These are phyloP conservation scores for Fissipunctia ypsillon DNA, from an alignment of 2,888 invertebrate species.

Conservation along the genomic window DNA sequence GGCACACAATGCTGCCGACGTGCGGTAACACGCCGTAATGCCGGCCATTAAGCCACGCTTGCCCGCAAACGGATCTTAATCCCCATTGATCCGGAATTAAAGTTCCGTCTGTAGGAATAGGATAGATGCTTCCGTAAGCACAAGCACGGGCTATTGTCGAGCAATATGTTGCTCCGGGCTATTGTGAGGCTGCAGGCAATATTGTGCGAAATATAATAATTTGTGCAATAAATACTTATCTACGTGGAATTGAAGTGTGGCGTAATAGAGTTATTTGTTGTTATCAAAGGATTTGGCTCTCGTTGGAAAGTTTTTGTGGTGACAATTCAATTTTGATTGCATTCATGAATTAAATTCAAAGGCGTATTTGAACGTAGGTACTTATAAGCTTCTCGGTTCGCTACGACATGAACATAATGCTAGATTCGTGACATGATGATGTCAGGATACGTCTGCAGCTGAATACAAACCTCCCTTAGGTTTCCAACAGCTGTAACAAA, in stretches of 20 bases:
- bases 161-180: background rate
- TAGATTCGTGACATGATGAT: background rate
- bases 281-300: conserved; percentile 9
- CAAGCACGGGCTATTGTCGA: conserved; percentile 17
- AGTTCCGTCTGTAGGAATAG: conserved; percentile 59
- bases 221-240: conserved; percentile 54
- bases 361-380: background rate
- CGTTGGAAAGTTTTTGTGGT: background rate
- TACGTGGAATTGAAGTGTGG: conserved; percentile 37
- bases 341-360: conserved; percentile 2
- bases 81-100: conserved; percentile 67
- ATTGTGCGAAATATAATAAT: conserved; percentile 38
- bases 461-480: background rate
- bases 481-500: background rate
- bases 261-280: conserved; percentile 22
- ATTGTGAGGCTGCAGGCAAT: conserved; percentile 8
- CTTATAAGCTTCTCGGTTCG: background rate
- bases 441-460: background rate
- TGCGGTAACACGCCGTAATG: conserved; percentile 43
- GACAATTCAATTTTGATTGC: background rate
- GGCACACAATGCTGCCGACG: conserved; percentile 37
- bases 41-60: conserved; percentile 51
- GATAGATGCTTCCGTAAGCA: conserved; percentile 56
- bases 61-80: conserved; percentile 58
- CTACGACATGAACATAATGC: background rate